Base-by-base conservation (phyloP, 2,888 invertebrate species). In the Leucozona laternaria region DNA sequence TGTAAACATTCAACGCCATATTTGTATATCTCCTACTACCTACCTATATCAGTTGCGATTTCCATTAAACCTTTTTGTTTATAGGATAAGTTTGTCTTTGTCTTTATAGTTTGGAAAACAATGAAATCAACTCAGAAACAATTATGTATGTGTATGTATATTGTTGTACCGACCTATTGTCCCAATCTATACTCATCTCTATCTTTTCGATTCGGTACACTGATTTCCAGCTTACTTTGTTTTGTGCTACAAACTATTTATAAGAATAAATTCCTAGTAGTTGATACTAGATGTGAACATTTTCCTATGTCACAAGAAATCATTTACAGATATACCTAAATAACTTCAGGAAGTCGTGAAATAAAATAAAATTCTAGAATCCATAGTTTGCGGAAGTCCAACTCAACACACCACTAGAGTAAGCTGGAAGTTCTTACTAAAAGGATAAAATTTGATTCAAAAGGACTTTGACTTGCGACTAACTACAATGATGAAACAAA, bases 361-460 rank as follows among this genome's bases (percentile, higher is more conserved):
- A 11, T 2, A 58, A 58, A 34, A 58, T 34, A 17, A 58, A 17
- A 37, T 40, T 60, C 60, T 22, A 20, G 15, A 7, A 37, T 37
- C 34, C 31, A 31, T 31, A 31, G 17, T 57, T 8, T 7, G 10
- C 0, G 11, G 34, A 58, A 34, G 17, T 34, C 34, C 13, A 58
- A 22, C 37, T 40, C 20, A 22, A 22, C 6, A 22, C 20, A 50
- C 15, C 0, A 13, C 7, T n/a, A 28, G 58, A 37, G 13, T 20
- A 37, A 58, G 2, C 15, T 40, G 15, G 10, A 22, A 22, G n/a
- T n/a, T n/a, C n/a, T 60, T 60, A 60, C 40, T 37, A 60, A 60
- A 60, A 58, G 40, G 60, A 60, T 22, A 40, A 60, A 60, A 60
- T 60, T 37, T 20, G 34, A 60, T 37, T 37, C 58, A 37, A 60